Evolutionary conservation across 2,797 vertebrate genomes (phyloP).

Genomic region (Falco biarmicus): DNA sequence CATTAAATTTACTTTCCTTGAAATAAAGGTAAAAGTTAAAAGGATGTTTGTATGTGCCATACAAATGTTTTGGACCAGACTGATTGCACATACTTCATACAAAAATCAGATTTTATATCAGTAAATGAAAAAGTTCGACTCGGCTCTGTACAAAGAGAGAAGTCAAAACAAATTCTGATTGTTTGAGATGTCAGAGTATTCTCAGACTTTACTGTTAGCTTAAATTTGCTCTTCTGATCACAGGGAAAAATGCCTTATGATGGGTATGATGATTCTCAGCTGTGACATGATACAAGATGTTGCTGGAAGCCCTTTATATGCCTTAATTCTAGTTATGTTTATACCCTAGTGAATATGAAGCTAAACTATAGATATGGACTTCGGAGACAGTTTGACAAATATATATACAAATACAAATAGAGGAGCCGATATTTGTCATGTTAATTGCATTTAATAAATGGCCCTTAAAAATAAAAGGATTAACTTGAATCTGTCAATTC

Average conservation of each 20-base stretch:
- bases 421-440: background rate
- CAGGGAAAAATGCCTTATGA: background rate
- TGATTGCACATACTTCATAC: background rate
- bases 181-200: background rate
- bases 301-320: conserved; percentile 16
- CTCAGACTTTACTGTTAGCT: background rate
- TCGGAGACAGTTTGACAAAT: background rate
- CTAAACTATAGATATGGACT: background rate
- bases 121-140: background rate
- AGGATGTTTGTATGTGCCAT: background rate
- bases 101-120: background rate
- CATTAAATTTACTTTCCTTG: background rate
- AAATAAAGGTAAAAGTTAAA: background rate
- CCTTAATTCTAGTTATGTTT: conserved; percentile 19
- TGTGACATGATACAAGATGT: background rate
- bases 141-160: background rate
- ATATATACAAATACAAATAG: too few species aligned
- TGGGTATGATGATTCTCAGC: background rate
- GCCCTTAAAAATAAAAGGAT: conserved; percentile 14
- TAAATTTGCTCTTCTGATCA: background rate
- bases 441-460: conserved; percentile 13
- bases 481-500: background rate
- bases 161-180: background rate
- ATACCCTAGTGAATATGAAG: background rate
- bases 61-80: background rate